Evolutionary conservation across 2,113 vertebrate genomes (phyloP), one percentile per base, ranked within the genome.

Genomic region (Xiphias gladius): DNA sequence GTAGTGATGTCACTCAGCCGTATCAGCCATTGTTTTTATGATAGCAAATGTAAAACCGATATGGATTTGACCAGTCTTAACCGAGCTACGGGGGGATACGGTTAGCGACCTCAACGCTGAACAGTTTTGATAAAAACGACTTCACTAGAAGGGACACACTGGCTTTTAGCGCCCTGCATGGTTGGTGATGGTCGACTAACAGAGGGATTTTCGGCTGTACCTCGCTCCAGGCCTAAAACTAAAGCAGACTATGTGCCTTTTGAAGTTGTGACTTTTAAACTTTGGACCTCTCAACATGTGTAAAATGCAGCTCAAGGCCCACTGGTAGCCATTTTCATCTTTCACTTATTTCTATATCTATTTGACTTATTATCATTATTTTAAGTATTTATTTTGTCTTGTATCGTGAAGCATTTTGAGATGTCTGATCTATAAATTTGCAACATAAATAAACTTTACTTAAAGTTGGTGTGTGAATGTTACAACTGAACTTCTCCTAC

Each of bases 211-310:
- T 32, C 28, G 32, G 24, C 3, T 37, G 16, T 19, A 16, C 7
- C 35, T 19, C 2, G 55, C 17, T 46, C 43, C 17, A 26, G 68
- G 54, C 41, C 13, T 39, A 19, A 73, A 59, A 68, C 54, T 12
- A 26, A 70, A 79, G 35, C 28, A 37, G 54, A 26, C 26, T 55
- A 12, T n/a, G n/a, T 14, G 5, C 70, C n/a, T n/a, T 74, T 81
- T 82, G 80, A 82, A 69, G 55, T 16, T 28, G 22, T 70, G 76
- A 16, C 28, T 37, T 69, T 20, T 24, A 20, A 30, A 24, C 52
- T 22, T 24, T 24, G 9, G 20, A 54, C 22, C 46, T 46, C 22
- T 26, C 30, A 7, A 24, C 46, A 5, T 4, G 32, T 65, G n/a
- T 9, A n/a, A 54, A 54, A 43, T 35, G 24, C 43, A 75, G 32